These are phyloP conservation scores for Ictalurus punctatus DNA, from an alignment of 2,113 vertebrate genomes.

Conservation along the genomic window DNA sequence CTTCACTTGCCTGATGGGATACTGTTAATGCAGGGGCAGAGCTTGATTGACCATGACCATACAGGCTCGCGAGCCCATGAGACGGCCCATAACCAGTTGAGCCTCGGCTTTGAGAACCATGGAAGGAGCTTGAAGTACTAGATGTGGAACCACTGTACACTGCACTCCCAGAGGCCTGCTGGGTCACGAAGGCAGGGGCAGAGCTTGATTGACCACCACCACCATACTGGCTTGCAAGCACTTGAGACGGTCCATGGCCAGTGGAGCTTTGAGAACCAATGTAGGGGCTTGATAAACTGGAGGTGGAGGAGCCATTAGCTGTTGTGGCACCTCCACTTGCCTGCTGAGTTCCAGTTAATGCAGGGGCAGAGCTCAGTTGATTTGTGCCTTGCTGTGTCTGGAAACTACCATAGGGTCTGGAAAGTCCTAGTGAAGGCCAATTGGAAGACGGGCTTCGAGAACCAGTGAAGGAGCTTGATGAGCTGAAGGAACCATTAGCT, in stretches of 20 bases:
- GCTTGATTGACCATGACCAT: background rate
- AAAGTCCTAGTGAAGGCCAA: background rate
- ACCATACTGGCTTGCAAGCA: background rate
- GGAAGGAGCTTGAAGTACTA: no score
- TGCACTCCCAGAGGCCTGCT: no score
- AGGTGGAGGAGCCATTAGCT: background rate
- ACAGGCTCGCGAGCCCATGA: background rate
- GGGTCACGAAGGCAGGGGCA: no score
- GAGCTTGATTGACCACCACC: background rate
- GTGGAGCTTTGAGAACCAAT: background rate
- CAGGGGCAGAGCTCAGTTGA: background rate
- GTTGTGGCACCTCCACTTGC: background rate
- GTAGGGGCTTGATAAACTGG: background rate
- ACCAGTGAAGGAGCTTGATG: no score
- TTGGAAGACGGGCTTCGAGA: background rate
- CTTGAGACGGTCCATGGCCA: background rate
- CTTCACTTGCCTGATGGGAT: background rate
- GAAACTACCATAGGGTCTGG: background rate
- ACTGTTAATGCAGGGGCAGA: background rate
- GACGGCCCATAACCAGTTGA: background rate
- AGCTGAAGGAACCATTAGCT: no score
- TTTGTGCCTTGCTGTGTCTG: background rate
- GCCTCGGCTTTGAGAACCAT: no score
- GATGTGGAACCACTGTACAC: no score
- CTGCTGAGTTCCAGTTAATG: background rate